Evolutionary conservation across 2,113 vertebrate genomes (phyloP), one percentile per base, ranked within the genome.

Genomic region (Capra hircus): DNA sequence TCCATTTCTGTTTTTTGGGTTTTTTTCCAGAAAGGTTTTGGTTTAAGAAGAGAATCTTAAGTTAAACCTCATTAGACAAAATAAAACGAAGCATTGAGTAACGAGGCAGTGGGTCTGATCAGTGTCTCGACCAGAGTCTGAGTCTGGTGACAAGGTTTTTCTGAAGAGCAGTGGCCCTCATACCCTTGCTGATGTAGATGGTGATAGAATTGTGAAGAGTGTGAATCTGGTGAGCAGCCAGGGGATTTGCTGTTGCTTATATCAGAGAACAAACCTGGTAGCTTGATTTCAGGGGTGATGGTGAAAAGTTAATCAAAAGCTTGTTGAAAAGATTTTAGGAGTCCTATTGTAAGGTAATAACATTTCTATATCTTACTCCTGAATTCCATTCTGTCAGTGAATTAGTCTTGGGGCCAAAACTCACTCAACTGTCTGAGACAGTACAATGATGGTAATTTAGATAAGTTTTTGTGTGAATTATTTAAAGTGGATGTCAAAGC

Each of bases 281-380:
- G 45, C 78, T 96, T 89, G 48, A 85, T 77, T 96, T 64, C 90
- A 95, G 21, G 40, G 43, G 17, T 90, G 48, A n/a, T 64, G 15
- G 30, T 48, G 36, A 96, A 85, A 95, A 60, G 27, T 80, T 83
- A 78, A 28, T 86, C 50, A 52, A 13, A 60, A 88, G 19, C 12
- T 40, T 48, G 55, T 84, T 27, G 33, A 14, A 45, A 59, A 55
- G 52, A 16, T 94, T 90, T 96, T 77, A 77, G 60, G 52, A 84
- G 33, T 64, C 82, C 21, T 23, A 7, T 45, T 91, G 15, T 81
- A 89, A 91, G 84, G 43, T 86, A 40, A 16, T 71, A 45, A 15
- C 55, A 97, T 91, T 91, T 78, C 55, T 96, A 52, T 97, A 28
- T 93, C 78, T 83, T 71, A 95, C 5, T 80, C 19, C 50, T 88